A percentile compares a stretch with the other conserved stretches of the same genome.
Evolutionary conservation across 1,140 invertebrate species (phyloP).

Genomic region (Cepaea nemoralis): DNA sequence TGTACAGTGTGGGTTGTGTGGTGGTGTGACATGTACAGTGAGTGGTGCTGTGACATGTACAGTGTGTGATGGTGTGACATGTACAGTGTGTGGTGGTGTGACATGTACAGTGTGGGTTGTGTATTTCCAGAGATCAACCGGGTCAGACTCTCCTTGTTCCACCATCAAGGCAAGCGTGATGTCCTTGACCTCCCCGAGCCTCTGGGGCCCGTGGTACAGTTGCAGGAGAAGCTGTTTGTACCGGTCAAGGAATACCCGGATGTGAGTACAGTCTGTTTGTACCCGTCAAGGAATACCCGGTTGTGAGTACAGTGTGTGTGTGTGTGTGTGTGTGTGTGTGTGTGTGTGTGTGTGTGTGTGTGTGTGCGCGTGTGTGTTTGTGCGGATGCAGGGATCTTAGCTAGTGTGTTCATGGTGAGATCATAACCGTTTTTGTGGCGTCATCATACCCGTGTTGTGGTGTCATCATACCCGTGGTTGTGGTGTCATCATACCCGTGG

Average conservation of each 20-base stretch:
- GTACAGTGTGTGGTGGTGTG: no score
- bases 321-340: not conserved
- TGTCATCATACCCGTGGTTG: no score
- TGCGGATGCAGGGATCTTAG: no score
- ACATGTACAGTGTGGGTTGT: not conserved
- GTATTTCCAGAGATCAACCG: slow-evolving; percentile 93
- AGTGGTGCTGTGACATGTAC: no score
- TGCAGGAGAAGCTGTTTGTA: slow-evolving; percentile 99
- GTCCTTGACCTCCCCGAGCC: slow-evolving; percentile 92
- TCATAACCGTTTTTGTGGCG: no score
- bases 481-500: no score
- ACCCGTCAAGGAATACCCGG: slow-evolving; percentile 99
- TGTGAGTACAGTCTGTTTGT: slow-evolving; percentile 90
- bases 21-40: no score
- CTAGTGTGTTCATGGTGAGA: no score
- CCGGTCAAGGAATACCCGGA: slow-evolving; percentile 99
- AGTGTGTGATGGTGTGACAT: no score
- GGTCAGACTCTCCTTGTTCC: slow-evolving; percentile 96
- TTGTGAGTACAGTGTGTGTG: slow-evolving; percentile 78
- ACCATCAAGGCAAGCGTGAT: slow-evolving; percentile 86
- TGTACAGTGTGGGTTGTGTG: no score
- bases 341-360: not conserved
- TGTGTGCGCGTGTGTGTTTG: not conserved
- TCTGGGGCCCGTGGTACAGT: slow-evolving; percentile 88
- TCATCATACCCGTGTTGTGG: no score